A percentile compares a stretch with the other conserved stretches of the same genome.
phyloP scores from a whole-genome alignment of 2,797 vertebrate species.

The Rhinatrema bivittatum region DNA sequence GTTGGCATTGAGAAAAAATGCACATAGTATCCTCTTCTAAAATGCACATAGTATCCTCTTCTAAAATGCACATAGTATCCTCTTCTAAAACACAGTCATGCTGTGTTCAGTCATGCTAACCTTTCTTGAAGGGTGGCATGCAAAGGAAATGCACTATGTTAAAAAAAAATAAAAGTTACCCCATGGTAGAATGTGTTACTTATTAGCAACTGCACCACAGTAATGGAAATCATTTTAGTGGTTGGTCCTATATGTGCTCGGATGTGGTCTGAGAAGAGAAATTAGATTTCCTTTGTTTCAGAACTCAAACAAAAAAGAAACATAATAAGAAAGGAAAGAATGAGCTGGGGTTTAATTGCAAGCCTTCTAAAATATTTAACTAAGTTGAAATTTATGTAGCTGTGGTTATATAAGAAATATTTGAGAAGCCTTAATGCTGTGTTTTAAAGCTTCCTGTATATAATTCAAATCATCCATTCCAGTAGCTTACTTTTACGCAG shows the following conservation, averaged over 20 bases:
- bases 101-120: constrained; percentile 31
- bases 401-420: too few relatives aligned
- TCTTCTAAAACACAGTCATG: constrained; percentile 29
- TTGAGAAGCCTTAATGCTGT: too few relatives aligned
- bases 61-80: constrained; percentile 11
- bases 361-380: too few relatives aligned
- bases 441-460: too few relatives aligned
- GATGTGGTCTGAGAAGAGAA: constrained; percentile 34
- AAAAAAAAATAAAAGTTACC: constrained; percentile 22
- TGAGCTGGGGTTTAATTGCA: not conserved
- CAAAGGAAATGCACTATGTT: constrained; percentile 26
- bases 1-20: too few relatives aligned
- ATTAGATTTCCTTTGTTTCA: constrained; percentile 35
- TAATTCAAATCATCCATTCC: too few relatives aligned
- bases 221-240: constrained; percentile 27
- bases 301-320: constrained; percentile 40
- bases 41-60: too few relatives aligned
- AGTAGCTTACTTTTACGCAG: constrained; percentile 23
- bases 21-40: too few relatives aligned
- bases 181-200: constrained; percentile 32
- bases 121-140: constrained; percentile 29
- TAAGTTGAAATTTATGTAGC: constrained; percentile 19
- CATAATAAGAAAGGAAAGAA: constrained; percentile 20
- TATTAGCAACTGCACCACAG: constrained; percentile 36
- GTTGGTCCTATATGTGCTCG: constrained; percentile 27